Evolutionary conservation across 2,888 invertebrate species (phyloP), one percentile per base, ranked within the genome.

Genomic region (Thecocarcelia acutangulata): DNA sequence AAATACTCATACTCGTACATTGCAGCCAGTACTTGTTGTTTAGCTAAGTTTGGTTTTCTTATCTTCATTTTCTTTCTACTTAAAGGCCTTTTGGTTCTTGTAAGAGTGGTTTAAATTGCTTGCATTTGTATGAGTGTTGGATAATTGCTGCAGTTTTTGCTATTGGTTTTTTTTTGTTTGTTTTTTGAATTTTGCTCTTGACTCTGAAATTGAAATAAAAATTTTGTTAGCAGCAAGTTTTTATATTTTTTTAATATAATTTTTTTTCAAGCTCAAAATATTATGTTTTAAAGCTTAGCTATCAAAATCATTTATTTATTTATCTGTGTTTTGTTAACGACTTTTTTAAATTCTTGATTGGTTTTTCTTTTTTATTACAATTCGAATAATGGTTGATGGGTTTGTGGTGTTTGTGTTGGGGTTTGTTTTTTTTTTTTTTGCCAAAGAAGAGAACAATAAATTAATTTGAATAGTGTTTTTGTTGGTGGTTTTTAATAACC

Each of bases 101-200:
- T 33, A 33, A 44, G 44, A 19, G 28, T 61, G 37, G 13, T n/a
- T 69, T n/a, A 21, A 11, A 15, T 81, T 66, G 59, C 75, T 77
- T 77, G 58, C 37, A 4, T 77, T 68, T 76, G 37, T 56, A 13
- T 9, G 21, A 42, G 19, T 72, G 24, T 50, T 59, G 52, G 85
- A 84, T 85, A 85, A 84, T 87, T 85, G 84, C 85, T 86, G 87
- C 85, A 86, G 84, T 87, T 86, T 84, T 75, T 84, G 33, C 33
- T 33, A 33, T 83, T 79, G 83, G 84, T 4, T 52, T 15, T 70
- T 40, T 46, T n/a, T 52, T 59, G 24, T 74, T 58, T 1, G 3
- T n/a, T n/a, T n/a, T n/a, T n/a, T 33, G 21, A 52, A 28, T 72
- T 82, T 85, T 87, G 86, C 81, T 87, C 87, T 86, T 87, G 87